These are phyloP conservation scores for Montipora capitata DNA, from an alignment of 92 coral and sea anemone species.

Conservation along the genomic window DNA sequence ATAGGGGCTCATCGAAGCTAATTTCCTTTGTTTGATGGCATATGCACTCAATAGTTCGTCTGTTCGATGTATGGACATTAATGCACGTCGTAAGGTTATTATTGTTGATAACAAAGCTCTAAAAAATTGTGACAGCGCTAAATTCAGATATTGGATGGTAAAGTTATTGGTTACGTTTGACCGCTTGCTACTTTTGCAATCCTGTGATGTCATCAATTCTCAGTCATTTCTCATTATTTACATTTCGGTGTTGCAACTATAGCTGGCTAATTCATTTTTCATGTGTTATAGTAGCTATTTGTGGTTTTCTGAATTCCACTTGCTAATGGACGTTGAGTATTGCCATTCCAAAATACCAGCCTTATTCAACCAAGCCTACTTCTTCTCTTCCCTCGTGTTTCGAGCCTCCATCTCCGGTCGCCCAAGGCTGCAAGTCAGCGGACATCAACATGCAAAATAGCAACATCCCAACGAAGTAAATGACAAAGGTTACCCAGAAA, in stretches of 20 bases:
- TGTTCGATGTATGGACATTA: too few relatives aligned
- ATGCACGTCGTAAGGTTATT: too few relatives aligned
- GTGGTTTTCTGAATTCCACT: too few relatives aligned
- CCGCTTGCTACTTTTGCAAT: too few relatives aligned
- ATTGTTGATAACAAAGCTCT: too few relatives aligned
- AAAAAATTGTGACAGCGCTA: too few relatives aligned
- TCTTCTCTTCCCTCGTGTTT: conserved; percentile 54
- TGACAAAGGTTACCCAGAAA: conserved; percentile 85
- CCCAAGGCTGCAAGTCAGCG: conserved; percentile 94
- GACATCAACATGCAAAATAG: conserved; percentile 85
- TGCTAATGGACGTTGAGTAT: too few relatives aligned
- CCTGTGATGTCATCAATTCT: background rate
- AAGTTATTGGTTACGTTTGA: too few relatives aligned
- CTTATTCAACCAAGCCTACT: conserved; percentile 28
- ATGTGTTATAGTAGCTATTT: background rate
- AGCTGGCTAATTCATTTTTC: background rate
- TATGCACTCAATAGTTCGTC: too few relatives aligned
- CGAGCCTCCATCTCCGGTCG: conserved; percentile 40
- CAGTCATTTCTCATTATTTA: background rate
- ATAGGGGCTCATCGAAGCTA: too few relatives aligned
- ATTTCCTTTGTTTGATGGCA: too few relatives aligned
- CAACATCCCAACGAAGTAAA: conserved; percentile 77
- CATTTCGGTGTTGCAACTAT: background rate
- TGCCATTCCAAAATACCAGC: background rate
- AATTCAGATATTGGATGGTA: too few relatives aligned